Conservation (phyloP, 92 coral and sea anemone species). For the Porites evermanni region DNA sequence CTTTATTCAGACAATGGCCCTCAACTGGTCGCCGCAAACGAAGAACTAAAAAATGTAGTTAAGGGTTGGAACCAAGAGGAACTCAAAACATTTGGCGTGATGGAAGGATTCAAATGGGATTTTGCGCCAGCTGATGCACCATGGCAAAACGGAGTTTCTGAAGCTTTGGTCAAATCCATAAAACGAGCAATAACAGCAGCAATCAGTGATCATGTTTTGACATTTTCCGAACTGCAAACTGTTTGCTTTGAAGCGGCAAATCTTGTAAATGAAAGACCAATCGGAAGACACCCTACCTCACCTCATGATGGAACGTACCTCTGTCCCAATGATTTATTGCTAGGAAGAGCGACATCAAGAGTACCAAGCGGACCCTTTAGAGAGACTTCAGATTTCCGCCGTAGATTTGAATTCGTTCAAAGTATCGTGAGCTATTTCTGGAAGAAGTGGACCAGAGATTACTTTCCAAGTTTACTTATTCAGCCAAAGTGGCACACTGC, state of each 20-base stretch:
- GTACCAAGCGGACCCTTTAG: slow-evolving; percentile 61
- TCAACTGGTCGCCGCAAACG: slow-evolving; percentile 65
- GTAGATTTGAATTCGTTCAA: slow-evolving; percentile 43
- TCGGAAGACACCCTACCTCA: slow-evolving; percentile 60
- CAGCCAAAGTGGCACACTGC: slow-evolving; percentile 36
- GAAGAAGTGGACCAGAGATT: slow-evolving; percentile 50
- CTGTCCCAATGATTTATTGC: slow-evolving; percentile 60
- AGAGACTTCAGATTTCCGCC: slow-evolving; percentile 33
- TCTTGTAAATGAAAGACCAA: neutral
- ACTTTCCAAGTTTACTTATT: slow-evolving; percentile 42
- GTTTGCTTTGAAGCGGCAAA: slow-evolving; percentile 68
- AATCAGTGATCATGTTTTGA: slow-evolving; percentile 53
- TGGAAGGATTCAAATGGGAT: slow-evolving; percentile 59
- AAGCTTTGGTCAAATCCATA: slow-evolving; percentile 65
- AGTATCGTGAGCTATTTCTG: slow-evolving; percentile 32
- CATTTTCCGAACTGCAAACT: slow-evolving; percentile 59
- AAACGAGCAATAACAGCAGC: slow-evolving; percentile 48
- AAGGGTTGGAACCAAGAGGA: slow-evolving; percentile 55
- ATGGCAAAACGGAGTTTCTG: slow-evolving; percentile 70
- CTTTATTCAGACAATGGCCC: slow-evolving; percentile 62
- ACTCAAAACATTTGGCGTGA: slow-evolving; percentile 59
- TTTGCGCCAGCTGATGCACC: slow-evolving; percentile 66
- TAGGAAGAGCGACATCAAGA: slow-evolving; percentile 56
- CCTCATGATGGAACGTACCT: slow-evolving; percentile 61
- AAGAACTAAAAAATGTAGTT: slow-evolving; percentile 43